Evolutionary conservation across 2,888 invertebrate genomes (phyloP).

Genomic region (Aphodius granarius): DNA sequence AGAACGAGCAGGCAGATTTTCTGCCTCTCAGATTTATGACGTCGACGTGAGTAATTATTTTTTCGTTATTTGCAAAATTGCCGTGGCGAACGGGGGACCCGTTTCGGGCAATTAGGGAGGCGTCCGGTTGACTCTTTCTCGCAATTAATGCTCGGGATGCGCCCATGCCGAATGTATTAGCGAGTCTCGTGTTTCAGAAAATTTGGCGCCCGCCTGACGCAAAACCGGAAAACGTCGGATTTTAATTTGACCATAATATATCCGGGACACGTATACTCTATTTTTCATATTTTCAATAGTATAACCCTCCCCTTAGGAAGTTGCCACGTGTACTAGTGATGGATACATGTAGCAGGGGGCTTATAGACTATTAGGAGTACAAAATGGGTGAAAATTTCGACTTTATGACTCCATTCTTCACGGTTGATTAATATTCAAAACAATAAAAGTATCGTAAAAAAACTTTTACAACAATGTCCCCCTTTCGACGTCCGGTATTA

Average conservation of each 20-base stretch:
- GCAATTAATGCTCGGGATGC: not conserved
- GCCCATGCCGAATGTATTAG: not conserved
- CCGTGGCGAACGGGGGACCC: not conserved
- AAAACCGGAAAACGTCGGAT: not conserved
- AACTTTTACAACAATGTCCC: too few relatives aligned
- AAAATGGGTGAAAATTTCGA: too few relatives aligned
- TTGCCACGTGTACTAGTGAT: too few relatives aligned
- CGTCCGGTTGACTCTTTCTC: not conserved
- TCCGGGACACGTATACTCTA: too few relatives aligned
- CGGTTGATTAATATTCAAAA: not conserved
- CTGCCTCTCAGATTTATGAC: constrained; percentile 32
- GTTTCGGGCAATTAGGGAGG: not conserved
- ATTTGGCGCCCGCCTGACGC: not conserved
- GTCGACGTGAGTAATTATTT: constrained; percentile 37
- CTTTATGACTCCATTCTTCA: not conserved
- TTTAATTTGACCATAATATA: too few relatives aligned
- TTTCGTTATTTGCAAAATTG: constrained; percentile 28
- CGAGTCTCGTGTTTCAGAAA: not conserved
- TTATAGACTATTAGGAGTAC: too few relatives aligned
- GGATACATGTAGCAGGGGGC: too few relatives aligned
- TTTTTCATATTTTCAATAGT: too few relatives aligned
- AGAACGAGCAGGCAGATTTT: not conserved
- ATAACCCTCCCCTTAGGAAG: too few relatives aligned
- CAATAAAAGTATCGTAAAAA: not conserved
- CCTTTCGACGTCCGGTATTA: not conserved